phyloP scores from a whole-genome alignment of 2,888 invertebrate species.

The Marasmarcha lunaedactyla region DNA sequence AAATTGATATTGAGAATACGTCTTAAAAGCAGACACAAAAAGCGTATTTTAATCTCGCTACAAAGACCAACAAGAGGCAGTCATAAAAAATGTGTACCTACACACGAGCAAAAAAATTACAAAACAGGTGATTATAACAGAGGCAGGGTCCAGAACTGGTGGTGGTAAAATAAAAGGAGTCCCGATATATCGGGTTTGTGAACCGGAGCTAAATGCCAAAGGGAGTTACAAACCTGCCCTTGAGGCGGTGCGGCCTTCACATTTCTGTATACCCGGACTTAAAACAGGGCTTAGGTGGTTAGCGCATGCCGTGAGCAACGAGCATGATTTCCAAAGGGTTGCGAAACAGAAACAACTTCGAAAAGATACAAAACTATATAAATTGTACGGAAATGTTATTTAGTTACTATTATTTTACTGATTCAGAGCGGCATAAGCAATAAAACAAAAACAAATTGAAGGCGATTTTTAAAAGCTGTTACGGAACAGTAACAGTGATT shows the following conservation, averaged over 20 bases:
- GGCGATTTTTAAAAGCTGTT: neutral
- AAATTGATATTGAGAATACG: no score
- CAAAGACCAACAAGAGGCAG: neutral
- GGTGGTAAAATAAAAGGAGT: no score
- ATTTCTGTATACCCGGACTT: constrained; percentile 67
- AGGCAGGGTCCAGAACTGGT: no score
- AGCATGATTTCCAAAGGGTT: no score
- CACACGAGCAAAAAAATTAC: neutral
- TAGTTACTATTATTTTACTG: no score
- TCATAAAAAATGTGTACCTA: neutral
- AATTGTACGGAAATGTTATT: no score
- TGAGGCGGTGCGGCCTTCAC: constrained; percentile 58
- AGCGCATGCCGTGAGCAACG: no score
- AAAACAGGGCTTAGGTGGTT: constrained; percentile 13
- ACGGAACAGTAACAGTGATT: neutral
- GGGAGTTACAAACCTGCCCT: constrained; percentile 54
- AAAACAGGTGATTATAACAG: constrained; percentile 19
- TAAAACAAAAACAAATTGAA: neutral
- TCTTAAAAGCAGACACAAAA: no score
- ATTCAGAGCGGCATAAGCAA: neutral
- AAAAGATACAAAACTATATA: no score
- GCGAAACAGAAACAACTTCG: no score
- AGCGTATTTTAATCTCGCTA: no score
- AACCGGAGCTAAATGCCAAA: constrained; percentile 50
- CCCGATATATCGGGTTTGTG: constrained; percentile 3